Base-by-base conservation (phyloP, 2,113 vertebrate species). In the Centropus bengalensis region DNA sequence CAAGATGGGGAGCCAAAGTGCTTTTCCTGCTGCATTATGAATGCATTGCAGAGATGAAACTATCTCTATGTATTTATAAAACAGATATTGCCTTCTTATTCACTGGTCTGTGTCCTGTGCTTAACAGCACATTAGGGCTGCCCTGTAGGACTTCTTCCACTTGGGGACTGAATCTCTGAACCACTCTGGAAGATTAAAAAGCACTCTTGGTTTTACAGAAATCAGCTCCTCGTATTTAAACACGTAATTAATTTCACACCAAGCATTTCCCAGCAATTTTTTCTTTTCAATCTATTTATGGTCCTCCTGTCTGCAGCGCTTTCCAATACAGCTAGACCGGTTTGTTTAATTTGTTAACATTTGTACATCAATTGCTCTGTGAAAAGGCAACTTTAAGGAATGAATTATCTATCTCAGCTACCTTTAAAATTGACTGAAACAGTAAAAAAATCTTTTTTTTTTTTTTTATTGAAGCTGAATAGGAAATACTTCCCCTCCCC, bases 201-300 rank as follows among this genome's bases (percentile, higher is more conserved):
- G 75, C 55, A 47, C 47, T 91, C 63, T 51, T 70, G 30, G 38
- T 63, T 89, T 89, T 83, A 89, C 21, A 83, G 82, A 96, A 94
- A 86, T 58, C 85, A 49, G n/a, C 54, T 86, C 32, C 47, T 94
- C 33, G 56, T 75, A 9, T 78, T 93, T 78, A 91, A 93, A 75
- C 30, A 81, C 28, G 32, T 52, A 90, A 93, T 90, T 93, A 81
- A 93, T 80, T 91, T 91, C 38, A 82, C 26, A 56, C 60, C 42
- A 93, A 82, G 64, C 11, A 86, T 81, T 91, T 90, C 36, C 47
- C 32, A 70, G 23, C 20, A 59, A 19, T 78, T 91, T 82, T 80
- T 89, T 54, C 36, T 88, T 94, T 59, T 66, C 64, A 60, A 10
- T 69, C 67, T 77, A 32, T 93, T 91, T 86, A 73, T 5, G 3